Percentiles rank a stretch among this genome's conserved stretches.
Evolutionary conservation across 2,113 vertebrate genomes (phyloP).

Genomic region (Poeciliopsis turrubarensis): DNA sequence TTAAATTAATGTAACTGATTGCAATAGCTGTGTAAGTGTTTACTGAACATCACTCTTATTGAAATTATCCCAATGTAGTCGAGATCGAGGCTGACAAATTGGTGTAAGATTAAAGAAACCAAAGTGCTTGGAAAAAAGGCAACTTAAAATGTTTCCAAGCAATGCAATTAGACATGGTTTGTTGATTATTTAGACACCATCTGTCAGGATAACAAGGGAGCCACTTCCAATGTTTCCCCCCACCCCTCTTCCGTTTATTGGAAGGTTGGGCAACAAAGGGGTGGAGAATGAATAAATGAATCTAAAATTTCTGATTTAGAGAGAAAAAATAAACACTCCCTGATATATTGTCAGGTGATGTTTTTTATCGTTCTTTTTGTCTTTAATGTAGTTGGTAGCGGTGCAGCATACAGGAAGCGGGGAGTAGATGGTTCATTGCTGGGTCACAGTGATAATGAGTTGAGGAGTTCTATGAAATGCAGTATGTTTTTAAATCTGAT

Average conservation of each 20-base stretch:
- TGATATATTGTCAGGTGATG: too few species aligned
- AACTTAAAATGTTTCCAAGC: conserved; percentile 26
- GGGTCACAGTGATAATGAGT: conserved; percentile 45
- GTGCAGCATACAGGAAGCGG: conserved; percentile 20
- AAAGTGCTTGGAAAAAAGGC: background rate
- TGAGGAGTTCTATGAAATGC: conserved; percentile 36
- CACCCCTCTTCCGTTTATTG: conserved; percentile 13
- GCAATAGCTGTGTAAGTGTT: background rate
- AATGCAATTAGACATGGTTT: conserved; percentile 48
- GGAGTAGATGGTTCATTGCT: conserved; percentile 35
- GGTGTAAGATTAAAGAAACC: background rate
- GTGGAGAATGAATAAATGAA: conserved; percentile 13
- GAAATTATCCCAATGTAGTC: background rate
- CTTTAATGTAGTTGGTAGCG: background rate
- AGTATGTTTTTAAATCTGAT: conserved; percentile 55
- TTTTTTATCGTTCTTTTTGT: background rate
- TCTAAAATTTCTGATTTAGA: conserved; percentile 12
- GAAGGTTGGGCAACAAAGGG: background rate
- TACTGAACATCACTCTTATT: too few species aligned
- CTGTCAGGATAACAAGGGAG: conserved; percentile 51
- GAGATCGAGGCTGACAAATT: background rate
- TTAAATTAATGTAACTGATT: background rate
- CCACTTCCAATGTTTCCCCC: conserved; percentile 21
- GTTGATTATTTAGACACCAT: conserved; percentile 37
- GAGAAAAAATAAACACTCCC: conserved; percentile 12